Base-by-base conservation (phyloP, 2,113 vertebrate genomes). In the Lamprologus callipterus region DNA sequence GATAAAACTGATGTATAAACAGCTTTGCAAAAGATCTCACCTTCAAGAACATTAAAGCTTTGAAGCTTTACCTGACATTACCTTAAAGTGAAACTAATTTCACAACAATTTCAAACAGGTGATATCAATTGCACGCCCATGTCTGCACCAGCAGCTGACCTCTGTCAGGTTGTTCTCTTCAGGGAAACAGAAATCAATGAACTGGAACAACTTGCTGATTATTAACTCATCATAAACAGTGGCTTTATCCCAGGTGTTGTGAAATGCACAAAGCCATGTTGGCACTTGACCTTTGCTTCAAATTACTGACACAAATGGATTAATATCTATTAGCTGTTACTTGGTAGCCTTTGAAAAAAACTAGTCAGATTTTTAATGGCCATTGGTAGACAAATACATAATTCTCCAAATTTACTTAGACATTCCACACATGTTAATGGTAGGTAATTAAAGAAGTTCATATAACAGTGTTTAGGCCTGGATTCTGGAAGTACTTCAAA, bases 171-270 rank as follows among this genome's bases (percentile, higher is more conserved):
- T 89, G 82, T 84, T 84, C 89, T 82, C 60, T 91, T 87, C 55
- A 70, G 9, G 11, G 82, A 51, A 93, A 81, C 42, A 81, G 26
- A 70, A 90, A 87, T 83, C 80, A 51, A 9, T 85, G 86, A 93
- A 93, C 81, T 84, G 47, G 86, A 68, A 86, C 79, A 90, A 16
- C 47, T 63, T 68, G 85, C 89, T 83, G 91, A 96, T 96, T 49
- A 96, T 97, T 97, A 96, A 96, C 94, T 49, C 33, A 88, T 84
- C 84, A 91, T 94, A 96, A 97, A 96, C 92, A 96, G 91, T 89
- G 91, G 96, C 95, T 96, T 96, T 95, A 95, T 89, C 89, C 91
- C 26, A 31, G 84, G 13, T 54, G 88, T 96, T 92, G 92, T 95
- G 93, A 96, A 95, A 95, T 78, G 31, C 11, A 33, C 33, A 84